These are phyloP conservation scores for Belonocnema kinseyi DNA, from an alignment of 1,140 invertebrate genomes.

Conservation along the genomic window DNA sequence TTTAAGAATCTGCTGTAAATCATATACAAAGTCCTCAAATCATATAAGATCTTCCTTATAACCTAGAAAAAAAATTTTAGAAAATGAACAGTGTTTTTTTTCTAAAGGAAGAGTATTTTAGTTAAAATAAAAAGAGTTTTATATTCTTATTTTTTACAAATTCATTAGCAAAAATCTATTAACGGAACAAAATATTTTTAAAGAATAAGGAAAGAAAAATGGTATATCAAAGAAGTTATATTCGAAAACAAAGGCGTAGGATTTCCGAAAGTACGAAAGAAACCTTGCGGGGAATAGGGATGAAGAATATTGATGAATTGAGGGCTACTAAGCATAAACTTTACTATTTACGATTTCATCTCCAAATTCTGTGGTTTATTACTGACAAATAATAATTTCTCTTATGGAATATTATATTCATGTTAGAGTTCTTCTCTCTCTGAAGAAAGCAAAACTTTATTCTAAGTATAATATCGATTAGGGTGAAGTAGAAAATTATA, in stretches of 20 bases:
- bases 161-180: background rate
- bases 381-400: conserved; percentile 12
- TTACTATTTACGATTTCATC: background rate
- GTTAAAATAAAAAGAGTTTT: no score
- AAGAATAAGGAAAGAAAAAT: background rate
- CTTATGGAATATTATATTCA: conserved; percentile 11
- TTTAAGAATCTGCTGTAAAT: no score
- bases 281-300: background rate
- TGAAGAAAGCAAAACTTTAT: background rate
- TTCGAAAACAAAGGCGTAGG: background rate
- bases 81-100: no score
- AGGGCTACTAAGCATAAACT: conserved; percentile 2
- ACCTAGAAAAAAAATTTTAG: no score
- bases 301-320: conserved; percentile 12
- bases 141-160: no score
- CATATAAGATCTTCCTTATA: no score
- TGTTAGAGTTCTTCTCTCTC: background rate
- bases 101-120: no score
- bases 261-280: background rate
- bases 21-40: no score
- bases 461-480: background rate
- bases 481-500: background rate
- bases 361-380: background rate
- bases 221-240: background rate
- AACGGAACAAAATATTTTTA: background rate